phyloP scores from a whole-genome alignment of 1,140 invertebrate species.

The Sminthurides bifidus region DNA sequence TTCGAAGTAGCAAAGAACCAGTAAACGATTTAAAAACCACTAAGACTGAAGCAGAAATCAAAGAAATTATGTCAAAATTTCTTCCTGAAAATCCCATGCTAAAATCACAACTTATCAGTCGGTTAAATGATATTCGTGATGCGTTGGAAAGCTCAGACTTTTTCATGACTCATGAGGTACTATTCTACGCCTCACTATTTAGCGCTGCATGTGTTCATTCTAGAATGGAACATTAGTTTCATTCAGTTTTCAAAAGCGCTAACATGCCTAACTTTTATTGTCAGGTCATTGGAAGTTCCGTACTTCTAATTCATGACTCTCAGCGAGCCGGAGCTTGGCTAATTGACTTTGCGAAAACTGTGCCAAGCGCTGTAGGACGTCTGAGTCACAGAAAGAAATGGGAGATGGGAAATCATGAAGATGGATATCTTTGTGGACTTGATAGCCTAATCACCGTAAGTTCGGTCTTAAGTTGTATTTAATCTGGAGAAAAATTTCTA shows the following conservation, averaged over 20 bases:
- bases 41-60: slow-evolving; percentile 61
- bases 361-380: slow-evolving; percentile 56
- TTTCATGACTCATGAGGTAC: slow-evolving; percentile 78
- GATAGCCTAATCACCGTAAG: slow-evolving; percentile 40
- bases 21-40: slow-evolving; percentile 50
- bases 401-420: slow-evolving; percentile 85
- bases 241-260: neutral
- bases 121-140: slow-evolving; percentile 61
- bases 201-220: neutral
- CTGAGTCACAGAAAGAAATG: slow-evolving; percentile 56
- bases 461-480: neutral
- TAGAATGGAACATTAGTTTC: neutral
- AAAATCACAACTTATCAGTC: slow-evolving; percentile 50
- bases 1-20: slow-evolving; percentile 36
- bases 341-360: slow-evolving; percentile 92
- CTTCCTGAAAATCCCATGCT: slow-evolving; percentile 45
- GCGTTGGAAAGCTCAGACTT: slow-evolving; percentile 74
- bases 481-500: too few relatives aligned
- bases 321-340: slow-evolving; percentile 78
- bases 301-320: slow-evolving; percentile 85
- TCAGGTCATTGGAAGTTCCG: slow-evolving; percentile 75
- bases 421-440: slow-evolving; percentile 80
- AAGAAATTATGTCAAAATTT: slow-evolving; percentile 65
- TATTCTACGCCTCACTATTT: neutral
- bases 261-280: slow-evolving; percentile 30